These are phyloP conservation scores for Xanthostigma xanthostigma DNA, from an alignment of 2,888 invertebrate species.

Conservation along the genomic window DNA sequence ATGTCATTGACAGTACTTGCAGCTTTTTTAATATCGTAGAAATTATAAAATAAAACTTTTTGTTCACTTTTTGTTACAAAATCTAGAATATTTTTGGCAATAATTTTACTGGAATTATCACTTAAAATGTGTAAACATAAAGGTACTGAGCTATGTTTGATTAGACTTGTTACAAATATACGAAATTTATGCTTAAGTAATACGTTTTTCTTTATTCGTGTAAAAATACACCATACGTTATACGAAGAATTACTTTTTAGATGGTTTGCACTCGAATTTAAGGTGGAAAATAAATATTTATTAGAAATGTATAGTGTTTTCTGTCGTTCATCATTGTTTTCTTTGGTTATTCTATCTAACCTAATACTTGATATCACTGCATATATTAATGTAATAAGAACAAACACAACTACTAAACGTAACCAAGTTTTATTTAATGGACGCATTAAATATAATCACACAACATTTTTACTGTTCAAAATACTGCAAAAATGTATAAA, in stretches of 20 bases:
- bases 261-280: not conserved
- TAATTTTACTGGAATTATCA: conserved; percentile 38
- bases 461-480: too few species aligned
- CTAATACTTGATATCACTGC: too few species aligned
- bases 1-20: conserved; percentile 43
- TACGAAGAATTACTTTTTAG: conserved; percentile 13
- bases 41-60: conserved; percentile 30
- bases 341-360: too few species aligned
- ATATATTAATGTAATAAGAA: too few species aligned
- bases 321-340: too few species aligned
- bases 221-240: conserved; percentile 42
- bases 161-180: conserved; percentile 32
- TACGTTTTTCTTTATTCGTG: conserved; percentile 35
- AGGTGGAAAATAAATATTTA: not conserved
- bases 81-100: conserved; percentile 34
- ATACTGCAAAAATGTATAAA: too few species aligned
- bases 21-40: conserved; percentile 46
- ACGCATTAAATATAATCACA: too few species aligned
- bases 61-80: conserved; percentile 27
- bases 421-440: too few species aligned
- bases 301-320: not conserved
- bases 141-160: conserved; percentile 32
- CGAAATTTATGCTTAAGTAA: conserved; percentile 35
- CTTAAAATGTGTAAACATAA: conserved; percentile 44
- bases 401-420: too few species aligned